Base-by-base conservation (phyloP, 2,888 invertebrate species). In the Torymus aiolomorphi region DNA sequence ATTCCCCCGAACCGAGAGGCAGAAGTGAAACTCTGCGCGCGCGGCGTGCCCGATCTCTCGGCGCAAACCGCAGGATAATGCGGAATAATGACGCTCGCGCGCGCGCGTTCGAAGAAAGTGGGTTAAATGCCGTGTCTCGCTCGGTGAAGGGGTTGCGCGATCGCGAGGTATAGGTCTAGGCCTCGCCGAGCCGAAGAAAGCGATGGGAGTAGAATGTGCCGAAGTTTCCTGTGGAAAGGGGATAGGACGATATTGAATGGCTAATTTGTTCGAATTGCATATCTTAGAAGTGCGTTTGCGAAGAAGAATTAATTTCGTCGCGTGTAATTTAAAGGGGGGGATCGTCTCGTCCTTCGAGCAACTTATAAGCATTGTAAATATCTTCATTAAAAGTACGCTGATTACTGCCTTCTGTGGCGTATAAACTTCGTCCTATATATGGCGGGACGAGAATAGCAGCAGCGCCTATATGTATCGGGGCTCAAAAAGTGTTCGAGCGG, bases 81-180 rank as follows among this genome's bases (percentile, higher is more conserved):
- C 57, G n/a, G 62, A 72, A 80, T 72, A 80, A 78, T 73, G 73
- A 82, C 12, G 31, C 42, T 11, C 11, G 51, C 51, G 20, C 13
- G 18, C 18, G 59, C 72, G 20, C 13, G 18, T 14, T 51, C 72
- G 73, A 77, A 73, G 78, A 83, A 83, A 83, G 81, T 83, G 73
- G 82, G 80, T 76, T 81, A 81, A 80, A 31, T 61, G 76, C 24
- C 8, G 70, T 49, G 14, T 14, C 5, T 16, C n/a, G 16, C 16
- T 52, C 11, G 65, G 65, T 52, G 69, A 70, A 67, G 73, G 63
- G 69, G 76, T 71, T 72, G 59, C 13, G 8, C 42, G 42, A 42
- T 5, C 12, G 18, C 16, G 18, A 42, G 8, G 42, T 42, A 42
- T 42, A 42, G 72, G 66, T 76, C 72, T 69, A 76, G 76, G 72